Evolutionary conservation across 2,888 invertebrate genomes (phyloP).

Genomic region (Ctena decussata): DNA sequence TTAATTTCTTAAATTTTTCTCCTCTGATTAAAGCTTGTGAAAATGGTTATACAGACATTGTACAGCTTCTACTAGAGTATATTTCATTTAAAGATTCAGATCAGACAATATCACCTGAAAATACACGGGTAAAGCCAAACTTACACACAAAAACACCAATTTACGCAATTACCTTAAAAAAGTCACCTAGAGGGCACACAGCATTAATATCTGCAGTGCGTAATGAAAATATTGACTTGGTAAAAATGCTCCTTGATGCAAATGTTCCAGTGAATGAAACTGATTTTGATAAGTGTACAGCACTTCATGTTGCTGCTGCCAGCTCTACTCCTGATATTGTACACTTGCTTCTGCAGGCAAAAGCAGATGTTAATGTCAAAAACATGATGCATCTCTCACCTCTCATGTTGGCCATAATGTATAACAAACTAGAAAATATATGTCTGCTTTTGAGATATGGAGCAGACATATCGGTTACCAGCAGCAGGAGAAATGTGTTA

Average conservation of each 20-base stretch:
- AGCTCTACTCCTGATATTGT: slow-evolving; percentile 37
- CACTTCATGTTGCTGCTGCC: slow-evolving; percentile 53
- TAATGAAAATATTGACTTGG: slow-evolving; percentile 36
- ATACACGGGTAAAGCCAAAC: neutral
- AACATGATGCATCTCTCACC: slow-evolving; percentile 56
- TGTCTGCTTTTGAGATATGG: slow-evolving; percentile 44
- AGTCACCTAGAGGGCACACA: slow-evolving; percentile 45
- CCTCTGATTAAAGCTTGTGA: slow-evolving; percentile 63
- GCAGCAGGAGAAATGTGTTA: slow-evolving; percentile 41
- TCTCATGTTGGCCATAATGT: slow-evolving; percentile 49
- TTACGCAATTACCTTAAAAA: neutral
- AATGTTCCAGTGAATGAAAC: slow-evolving; percentile 51
- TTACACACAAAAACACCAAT: neutral
- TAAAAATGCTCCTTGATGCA: slow-evolving; percentile 43
- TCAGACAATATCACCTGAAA: neutral
- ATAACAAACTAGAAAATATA: slow-evolving; percentile 47
- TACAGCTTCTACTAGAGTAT: slow-evolving; percentile 43
- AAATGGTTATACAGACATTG: slow-evolving; percentile 37
- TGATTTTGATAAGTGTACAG: slow-evolving; percentile 51
- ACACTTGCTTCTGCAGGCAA: slow-evolving; percentile 45
- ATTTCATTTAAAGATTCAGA: slow-evolving; percentile 39
- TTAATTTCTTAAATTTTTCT: slow-evolving; percentile 47
- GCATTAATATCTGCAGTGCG: slow-evolving; percentile 48
- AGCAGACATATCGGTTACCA: slow-evolving; percentile 45
- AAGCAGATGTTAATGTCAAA: slow-evolving; percentile 43